Conservation (phyloP, 2,888 invertebrate genomes). For the Phlogophora meticulosa region DNA sequence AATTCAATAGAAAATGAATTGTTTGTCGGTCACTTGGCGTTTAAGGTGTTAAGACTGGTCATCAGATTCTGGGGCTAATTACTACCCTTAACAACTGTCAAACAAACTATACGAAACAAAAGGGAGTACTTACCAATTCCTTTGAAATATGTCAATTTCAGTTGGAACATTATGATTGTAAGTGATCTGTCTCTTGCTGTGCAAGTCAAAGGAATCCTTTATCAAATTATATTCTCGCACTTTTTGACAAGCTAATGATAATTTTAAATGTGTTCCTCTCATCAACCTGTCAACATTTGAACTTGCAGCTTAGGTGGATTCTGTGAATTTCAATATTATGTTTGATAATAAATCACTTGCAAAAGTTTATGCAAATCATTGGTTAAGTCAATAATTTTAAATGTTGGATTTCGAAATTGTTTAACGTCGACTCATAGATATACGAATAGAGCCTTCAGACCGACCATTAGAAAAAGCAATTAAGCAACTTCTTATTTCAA, state of each 20-base stretch:
- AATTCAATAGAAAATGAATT: too few species aligned
- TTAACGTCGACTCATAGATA: neutral
- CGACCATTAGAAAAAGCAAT: conserved; percentile 5
- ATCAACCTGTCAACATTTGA: conserved; percentile 46
- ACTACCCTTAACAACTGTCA: too few species aligned
- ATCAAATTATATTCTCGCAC: conserved; percentile 28
- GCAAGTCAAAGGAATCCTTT: conserved; percentile 18
- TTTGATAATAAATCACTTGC: conserved; percentile 34
- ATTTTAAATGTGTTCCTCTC: conserved; percentile 46
- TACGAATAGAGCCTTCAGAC: conserved; percentile 4
- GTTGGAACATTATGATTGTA: neutral
- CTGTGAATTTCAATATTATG: conserved; percentile 21
- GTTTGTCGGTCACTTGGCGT: too few species aligned
- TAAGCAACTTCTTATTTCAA: neutral
- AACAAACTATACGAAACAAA: too few species aligned
- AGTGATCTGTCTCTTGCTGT: conserved; percentile 12
- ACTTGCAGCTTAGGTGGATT: conserved; percentile 14
- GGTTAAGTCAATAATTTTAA: conserved; percentile 29
- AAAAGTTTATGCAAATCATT: conserved; percentile 39
- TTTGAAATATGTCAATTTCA: conserved; percentile 1
- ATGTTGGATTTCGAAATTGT: conserved; percentile 23
- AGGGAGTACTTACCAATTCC: neutral
- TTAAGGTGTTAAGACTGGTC: too few species aligned
- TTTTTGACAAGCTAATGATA: conserved; percentile 44
- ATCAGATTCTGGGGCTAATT: neutral